Base-by-base conservation (phyloP, 2,113 vertebrate genomes). In the Oplegnathus fasciatus region DNA sequence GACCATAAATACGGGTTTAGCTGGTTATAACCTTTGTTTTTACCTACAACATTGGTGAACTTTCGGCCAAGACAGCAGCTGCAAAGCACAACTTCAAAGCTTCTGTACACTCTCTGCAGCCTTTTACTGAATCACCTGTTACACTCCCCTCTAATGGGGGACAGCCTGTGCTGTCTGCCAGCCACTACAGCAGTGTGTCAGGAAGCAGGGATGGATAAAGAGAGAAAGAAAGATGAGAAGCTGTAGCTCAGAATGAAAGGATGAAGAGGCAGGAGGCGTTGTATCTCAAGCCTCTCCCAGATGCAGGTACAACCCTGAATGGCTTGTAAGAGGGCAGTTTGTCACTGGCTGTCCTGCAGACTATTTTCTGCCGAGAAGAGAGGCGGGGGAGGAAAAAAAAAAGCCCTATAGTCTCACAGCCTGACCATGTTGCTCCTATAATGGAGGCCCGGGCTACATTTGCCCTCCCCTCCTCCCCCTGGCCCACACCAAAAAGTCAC, bases 271-370 rank as follows among this genome's bases (percentile, higher is more conserved):
- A 30, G 11, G 73, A 67, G 77, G 64, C 10, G n/a, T 75, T 80
- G 55, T 84, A 80, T 90, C 79, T 78, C 37, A 65, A 71, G 73
- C 32, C 61, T 74, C 66, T 89, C 79, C 57, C 68, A 46, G 73
- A 89, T 79, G 70, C 83, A 89, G 88, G 86, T 89, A 80, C 80
- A 86, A 57, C 44, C 69, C 78, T 77, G 57, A 84, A 86, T 83
- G 85, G 89, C 83, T 82, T 83, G 71, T 75, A 81, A 77, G 76
- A 77, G 82, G 72, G 77, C 84, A 84, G 84, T 94, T 93, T 91
- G 84, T 94, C 87, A 93, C 79, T 4, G 17, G 88, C 87, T 94
- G 85, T 76, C 71, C 73, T 26, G 50, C 50, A 57, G 81, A 75
- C 81, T 82, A 79, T 93, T 91, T 91, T 82, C 78, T 83, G 15